Conservation (phyloP, 2,113 vertebrate genomes). For the Gallinago paraguaiae region DNA sequence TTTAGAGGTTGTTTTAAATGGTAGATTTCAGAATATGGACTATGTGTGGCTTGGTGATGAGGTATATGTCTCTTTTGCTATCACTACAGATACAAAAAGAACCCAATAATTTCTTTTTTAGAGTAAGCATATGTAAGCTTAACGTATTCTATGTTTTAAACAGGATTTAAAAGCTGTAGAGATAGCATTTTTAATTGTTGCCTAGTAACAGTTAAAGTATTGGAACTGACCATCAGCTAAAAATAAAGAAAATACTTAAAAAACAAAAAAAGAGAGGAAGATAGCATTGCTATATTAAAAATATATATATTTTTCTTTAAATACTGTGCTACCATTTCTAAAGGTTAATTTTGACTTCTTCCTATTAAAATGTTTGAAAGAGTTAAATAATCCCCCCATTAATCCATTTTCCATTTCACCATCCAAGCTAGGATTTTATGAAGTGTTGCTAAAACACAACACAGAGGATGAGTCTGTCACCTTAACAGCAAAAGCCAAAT, state of each 20-base stretch:
- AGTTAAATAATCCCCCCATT: neutral
- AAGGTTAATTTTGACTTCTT: neutral
- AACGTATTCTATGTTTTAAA: constrained; percentile 29
- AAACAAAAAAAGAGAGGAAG: neutral
- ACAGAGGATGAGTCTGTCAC: constrained; percentile 44
- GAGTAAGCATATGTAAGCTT: neutral
- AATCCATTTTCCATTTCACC: constrained; percentile 6
- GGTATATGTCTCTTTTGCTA: neutral
- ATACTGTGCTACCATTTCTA: neutral
- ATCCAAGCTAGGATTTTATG: constrained; percentile 27
- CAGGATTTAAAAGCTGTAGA: constrained; percentile 39
- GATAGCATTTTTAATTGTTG: constrained; percentile 71
- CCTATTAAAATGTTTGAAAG: neutral
- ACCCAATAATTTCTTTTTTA: neutral
- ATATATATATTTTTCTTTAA: constrained; percentile 13
- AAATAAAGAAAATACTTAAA: constrained; percentile 31
- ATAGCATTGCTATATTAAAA: neutral
- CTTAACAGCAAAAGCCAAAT: constrained; percentile 40
- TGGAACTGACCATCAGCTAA: constrained; percentile 38
- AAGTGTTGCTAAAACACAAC: neutral
- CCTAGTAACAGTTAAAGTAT: constrained; percentile 68
- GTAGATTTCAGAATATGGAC: neutral
- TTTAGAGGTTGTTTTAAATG: neutral
- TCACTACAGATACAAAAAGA: neutral
- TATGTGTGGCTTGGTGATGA: neutral